Evolutionary conservation across 1,140 invertebrate species (phyloP), one percentile per base, ranked within the genome.

Genomic region (Portunus trituberculatus): DNA sequence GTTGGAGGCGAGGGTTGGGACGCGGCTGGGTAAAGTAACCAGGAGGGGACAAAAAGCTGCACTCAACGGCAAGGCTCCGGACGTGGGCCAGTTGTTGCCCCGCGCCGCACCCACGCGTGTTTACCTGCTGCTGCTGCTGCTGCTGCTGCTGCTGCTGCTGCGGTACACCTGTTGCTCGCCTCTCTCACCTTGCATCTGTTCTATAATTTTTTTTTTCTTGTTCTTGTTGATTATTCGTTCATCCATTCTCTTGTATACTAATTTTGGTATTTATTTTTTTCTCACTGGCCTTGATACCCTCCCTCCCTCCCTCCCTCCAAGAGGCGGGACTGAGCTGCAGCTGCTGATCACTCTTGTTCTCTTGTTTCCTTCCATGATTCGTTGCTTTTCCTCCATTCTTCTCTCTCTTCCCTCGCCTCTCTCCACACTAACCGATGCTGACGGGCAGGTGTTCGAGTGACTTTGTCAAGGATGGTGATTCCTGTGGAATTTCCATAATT

Each of bases 21-120:
- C 46, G 86, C 86, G 93, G 32, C 29, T 59, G 86, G 93, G 93
- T 94, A 94, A 87, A 67, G 93, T 94, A 94, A 94, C 93, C 93
- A 92, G 67, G 59, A 67, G 59, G 48, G 86, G 93, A 94, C 93
- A 94, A 94, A 94, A 94, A 94, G 93, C 93, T 94, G 93, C 93
- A 94, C 84, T 89, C 84, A 88, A 94, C 93, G 93, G 93, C 59
- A 94, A 31, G 93, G 52, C 46, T 87, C 84, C 48, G 86, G 84
- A 83, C 91, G 59, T 92, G 67, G 91, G 32, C 87, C n/a, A 46
- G 87, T 89, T 89, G 87, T 89, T 39, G 87, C 46, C 25, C 25
- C 25, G 87, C 45, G 76, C 92, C 83, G 92, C 32, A 46, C 76
- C 12, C 59, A 32, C 32, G 91, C 16, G 46, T 76, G 91, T 76